Conservation (phyloP, 1,140 invertebrate genomes). For the Drosophila obscura region DNA sequence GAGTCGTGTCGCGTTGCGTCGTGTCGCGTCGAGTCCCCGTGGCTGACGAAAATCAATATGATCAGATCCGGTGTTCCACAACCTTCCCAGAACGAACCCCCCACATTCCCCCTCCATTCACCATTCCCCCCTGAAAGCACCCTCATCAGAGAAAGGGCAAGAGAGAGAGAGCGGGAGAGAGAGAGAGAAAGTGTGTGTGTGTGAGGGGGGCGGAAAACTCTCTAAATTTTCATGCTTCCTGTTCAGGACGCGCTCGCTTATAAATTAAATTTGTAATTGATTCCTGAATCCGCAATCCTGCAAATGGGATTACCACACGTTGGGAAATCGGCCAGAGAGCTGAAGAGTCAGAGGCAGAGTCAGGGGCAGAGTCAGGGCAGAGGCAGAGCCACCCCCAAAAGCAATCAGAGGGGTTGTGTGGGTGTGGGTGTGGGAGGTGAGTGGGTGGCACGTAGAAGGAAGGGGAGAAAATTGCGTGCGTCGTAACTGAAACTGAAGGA, state of each 20-base stretch:
- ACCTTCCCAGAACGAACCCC: background rate
- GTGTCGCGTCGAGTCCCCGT: slow-evolving; percentile 8
- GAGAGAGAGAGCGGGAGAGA: no score
- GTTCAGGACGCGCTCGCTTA: slow-evolving; percentile 57
- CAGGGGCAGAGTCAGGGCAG: background rate
- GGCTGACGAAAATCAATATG: slow-evolving; percentile 55
- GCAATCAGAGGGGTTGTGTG: slow-evolving; percentile 19
- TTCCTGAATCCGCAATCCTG: slow-evolving; percentile 82
- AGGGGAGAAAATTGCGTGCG: slow-evolving; percentile 69
- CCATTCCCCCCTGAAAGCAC: slow-evolving; percentile 1
- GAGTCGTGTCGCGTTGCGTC: no score
- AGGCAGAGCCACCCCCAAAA: slow-evolving; percentile 34
- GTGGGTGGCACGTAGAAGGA: slow-evolving; percentile 1
- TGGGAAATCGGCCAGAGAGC: slow-evolving; percentile 61
- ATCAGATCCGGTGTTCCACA: slow-evolving; percentile 5
- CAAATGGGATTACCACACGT: slow-evolving; percentile 82
- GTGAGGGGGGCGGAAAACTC: background rate
- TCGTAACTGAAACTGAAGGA: slow-evolving; percentile 61
- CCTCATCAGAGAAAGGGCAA: slow-evolving; percentile 22
- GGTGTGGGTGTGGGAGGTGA: background rate
- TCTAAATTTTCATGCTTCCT: slow-evolving; percentile 55
- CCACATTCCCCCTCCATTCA: no score
- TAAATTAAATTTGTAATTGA: slow-evolving; percentile 82
- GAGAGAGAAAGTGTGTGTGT: no score
- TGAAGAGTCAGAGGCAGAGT: background rate